Percentiles rank a stretch among this genome's conserved stretches.
These are phyloP conservation scores for Coenonympha arcania DNA, from an alignment of 2,888 invertebrate genomes.

Conservation along the genomic window DNA sequence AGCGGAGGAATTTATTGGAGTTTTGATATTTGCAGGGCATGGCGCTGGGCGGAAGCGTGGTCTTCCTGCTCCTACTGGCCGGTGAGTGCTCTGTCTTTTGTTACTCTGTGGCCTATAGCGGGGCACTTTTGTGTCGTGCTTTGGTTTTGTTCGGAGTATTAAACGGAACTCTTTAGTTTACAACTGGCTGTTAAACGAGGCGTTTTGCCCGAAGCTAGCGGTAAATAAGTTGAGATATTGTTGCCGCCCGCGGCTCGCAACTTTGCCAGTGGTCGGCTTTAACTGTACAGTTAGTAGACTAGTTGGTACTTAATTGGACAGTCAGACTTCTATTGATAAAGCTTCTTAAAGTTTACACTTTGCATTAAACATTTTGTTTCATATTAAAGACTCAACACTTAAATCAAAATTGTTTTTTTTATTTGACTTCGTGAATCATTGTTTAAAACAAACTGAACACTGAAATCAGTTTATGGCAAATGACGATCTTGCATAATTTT, in stretches of 20 bases:
- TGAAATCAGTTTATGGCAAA: too few species aligned
- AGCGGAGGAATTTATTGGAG: neutral
- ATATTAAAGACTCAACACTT: too few species aligned
- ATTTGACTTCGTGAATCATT: too few species aligned
- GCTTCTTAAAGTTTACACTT: too few species aligned
- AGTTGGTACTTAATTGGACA: neutral
- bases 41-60: slow-evolving; percentile 26
- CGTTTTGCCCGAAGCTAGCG: neutral
- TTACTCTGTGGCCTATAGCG: neutral
- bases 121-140: neutral
- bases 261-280: neutral
- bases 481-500: too few species aligned
- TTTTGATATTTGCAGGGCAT: slow-evolving; percentile 22
- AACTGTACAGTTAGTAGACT: neutral
- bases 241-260: neutral
- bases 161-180: neutral
- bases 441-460: too few species aligned
- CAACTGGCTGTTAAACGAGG: neutral
- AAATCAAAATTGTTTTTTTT: too few species aligned
- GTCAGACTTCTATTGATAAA: too few species aligned
- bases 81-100: slow-evolving; percentile 31
- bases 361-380: too few species aligned
- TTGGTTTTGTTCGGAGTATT: neutral
- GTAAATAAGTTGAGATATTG: neutral
- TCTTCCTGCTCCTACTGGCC: slow-evolving; percentile 30